Evolutionary conservation across 2,113 vertebrate species (phyloP), one percentile per base, ranked within the genome.

Genomic region (Suricata suricatta): DNA sequence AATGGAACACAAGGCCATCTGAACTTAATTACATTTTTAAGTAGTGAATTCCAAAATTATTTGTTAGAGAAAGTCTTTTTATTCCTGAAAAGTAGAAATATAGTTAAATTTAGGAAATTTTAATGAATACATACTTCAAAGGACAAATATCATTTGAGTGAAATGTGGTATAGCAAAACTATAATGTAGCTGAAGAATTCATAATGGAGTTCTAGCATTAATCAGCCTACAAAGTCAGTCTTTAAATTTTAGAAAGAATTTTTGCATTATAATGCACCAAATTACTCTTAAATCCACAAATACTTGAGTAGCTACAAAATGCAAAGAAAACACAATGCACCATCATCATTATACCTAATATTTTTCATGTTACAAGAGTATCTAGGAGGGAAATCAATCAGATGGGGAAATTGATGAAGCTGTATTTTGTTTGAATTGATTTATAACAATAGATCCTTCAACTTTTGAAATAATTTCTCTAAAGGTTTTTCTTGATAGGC

Each of bases 91-190:
- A 95, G 41, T 68, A 87, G 83, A 90, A 94, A 31, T 47, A 50
- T 84, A 93, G 27, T 86, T 89, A 93, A 66, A 66, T 94, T 89
- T 91, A 77, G 41, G 76, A 90, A 95, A 90, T 81, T 74, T 50
- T 66, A 64, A 71, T 60, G 66, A 86, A 90, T 69, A 47, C n/a
- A 17, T 66, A 14, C 66, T 82, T 94, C 38, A 68, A 47, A 90
- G n/a, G 76, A 38, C 27, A 92, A 96, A 31, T 68, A 50, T 69
- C 41, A 84, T 86, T 93, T 88, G 17, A 81, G 19, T 50, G 5
- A 76, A 97, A 91, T 90, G 35, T 83, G 4, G 15, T 82, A 33
- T 52, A 44, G 31, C 71, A 71, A 80, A 71, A 17, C 25, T 71
- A 2, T 69, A 79, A n/a, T 60, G 21, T 77, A 84, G 19, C 69